Conservation (phyloP, 1,140 invertebrate species). For the Delia radicum region DNA sequence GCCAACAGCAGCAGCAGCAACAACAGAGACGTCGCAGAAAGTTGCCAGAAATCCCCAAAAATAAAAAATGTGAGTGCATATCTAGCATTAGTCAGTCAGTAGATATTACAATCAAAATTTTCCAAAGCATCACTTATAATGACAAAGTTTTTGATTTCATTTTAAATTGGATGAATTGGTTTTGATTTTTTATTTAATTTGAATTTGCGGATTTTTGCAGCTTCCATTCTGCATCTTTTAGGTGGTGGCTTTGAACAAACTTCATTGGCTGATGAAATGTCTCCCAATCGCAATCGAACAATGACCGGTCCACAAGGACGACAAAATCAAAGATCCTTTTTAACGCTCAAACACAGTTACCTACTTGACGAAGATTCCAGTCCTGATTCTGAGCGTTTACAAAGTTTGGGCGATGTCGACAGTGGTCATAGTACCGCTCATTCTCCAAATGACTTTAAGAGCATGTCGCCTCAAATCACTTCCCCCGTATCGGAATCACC, state of each 20-base stretch:
- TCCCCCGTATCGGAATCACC: slow-evolving; percentile 58
- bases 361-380: slow-evolving; percentile 79
- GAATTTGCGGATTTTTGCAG: slow-evolving; percentile 47
- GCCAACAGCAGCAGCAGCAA: neutral
- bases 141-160: neutral
- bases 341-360: slow-evolving; percentile 75
- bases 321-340: slow-evolving; percentile 60
- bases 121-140: neutral
- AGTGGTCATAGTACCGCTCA: slow-evolving; percentile 88
- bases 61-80: slow-evolving; percentile 72
- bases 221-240: slow-evolving; percentile 56
- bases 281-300: slow-evolving; percentile 37
- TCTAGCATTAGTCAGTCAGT: too few relatives aligned
- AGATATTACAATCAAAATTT: neutral
- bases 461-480: slow-evolving; percentile 71
- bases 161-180: neutral
- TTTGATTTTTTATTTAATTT: slow-evolving; percentile 26
- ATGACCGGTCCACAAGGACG: slow-evolving; percentile 13
- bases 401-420: slow-evolving; percentile 74
- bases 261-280: slow-evolving; percentile 73
- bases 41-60: slow-evolving; percentile 84
- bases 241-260: slow-evolving; percentile 57
- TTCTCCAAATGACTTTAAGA: slow-evolving; percentile 82
- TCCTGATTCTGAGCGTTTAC: slow-evolving; percentile 79
- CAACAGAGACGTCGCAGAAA: slow-evolving; percentile 71